These are phyloP conservation scores for Todiramphus chloris DNA, from an alignment of 2,113 vertebrate species.

Conservation along the genomic window DNA sequence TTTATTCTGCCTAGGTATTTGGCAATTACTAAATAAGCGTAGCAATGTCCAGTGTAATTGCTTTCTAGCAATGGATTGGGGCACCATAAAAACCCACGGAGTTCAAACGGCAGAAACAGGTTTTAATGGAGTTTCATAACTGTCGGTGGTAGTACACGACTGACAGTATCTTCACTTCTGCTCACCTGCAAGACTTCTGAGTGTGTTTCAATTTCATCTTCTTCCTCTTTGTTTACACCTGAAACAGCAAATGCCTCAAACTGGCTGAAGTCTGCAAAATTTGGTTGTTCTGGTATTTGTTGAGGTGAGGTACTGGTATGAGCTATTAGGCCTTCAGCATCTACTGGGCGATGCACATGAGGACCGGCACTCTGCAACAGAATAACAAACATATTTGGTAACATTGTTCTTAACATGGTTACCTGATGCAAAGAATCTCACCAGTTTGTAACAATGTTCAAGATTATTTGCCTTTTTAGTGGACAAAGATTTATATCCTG, in stretches of 20 bases:
- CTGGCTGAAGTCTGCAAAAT: slow-evolving; percentile 98
- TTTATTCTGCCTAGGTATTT: not conserved
- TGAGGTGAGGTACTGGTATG: slow-evolving; percentile 92
- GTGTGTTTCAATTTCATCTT: slow-evolving; percentile 87
- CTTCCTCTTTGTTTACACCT: slow-evolving; percentile 84
- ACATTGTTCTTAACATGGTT: not conserved
- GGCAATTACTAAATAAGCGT: not conserved
- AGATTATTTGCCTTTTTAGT: not conserved
- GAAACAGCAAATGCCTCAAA: slow-evolving; percentile 91
- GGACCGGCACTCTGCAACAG: slow-evolving; percentile 81
- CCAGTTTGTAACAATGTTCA: not conserved
- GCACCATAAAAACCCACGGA: not conserved
- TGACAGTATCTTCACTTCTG: not conserved
- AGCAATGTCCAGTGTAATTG: not conserved
- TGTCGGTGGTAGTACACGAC: not conserved
- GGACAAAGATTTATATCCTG: not conserved
- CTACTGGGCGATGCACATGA: slow-evolving; percentile 83
- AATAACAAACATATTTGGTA: not conserved
- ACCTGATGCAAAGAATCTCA: not conserved
- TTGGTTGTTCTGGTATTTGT: slow-evolving; percentile 98
- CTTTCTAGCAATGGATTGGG: not conserved
- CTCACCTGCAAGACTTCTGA: slow-evolving; percentile 84
- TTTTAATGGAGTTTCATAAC: not conserved
- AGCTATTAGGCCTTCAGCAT: slow-evolving; percentile 84
- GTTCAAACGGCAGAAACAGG: not conserved